A percentile compares a stretch with the other conserved stretches of the same genome.
Conservation (phyloP, 2,888 invertebrate species). For the Galerucella nymphaeae region DNA sequence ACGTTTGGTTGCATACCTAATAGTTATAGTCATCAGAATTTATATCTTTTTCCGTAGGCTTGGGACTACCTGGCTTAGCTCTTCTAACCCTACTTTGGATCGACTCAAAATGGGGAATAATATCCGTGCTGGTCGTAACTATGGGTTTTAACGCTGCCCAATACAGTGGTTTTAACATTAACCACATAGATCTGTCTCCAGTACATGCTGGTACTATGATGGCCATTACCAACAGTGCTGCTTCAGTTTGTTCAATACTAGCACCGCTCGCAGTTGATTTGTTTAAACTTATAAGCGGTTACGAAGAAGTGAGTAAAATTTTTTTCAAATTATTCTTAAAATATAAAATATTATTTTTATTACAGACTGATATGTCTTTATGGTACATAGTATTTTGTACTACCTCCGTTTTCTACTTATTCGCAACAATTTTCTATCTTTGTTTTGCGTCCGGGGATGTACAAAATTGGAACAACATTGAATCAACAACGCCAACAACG, state of each 20-base stretch:
- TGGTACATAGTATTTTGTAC: conserved; percentile 83
- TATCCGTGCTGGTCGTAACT: conserved; percentile 73
- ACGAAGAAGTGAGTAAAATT: conserved; percentile 37
- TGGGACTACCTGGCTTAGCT: conserved; percentile 72
- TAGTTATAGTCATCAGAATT: no score
- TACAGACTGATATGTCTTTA: conserved; percentile 71
- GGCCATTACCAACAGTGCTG: conserved; percentile 83
- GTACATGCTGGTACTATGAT: conserved; percentile 84
- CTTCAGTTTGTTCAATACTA: conserved; percentile 79
- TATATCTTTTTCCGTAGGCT: conserved; percentile 46
- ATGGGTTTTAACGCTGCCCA: conserved; percentile 79
- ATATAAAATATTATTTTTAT: no score
- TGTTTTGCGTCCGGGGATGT: conserved; percentile 74
- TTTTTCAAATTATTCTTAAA: no score
- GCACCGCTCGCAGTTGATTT: conserved; percentile 78
- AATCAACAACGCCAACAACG: background rate
- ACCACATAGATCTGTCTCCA: conserved; percentile 85
- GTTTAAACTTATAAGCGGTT: conserved; percentile 59
- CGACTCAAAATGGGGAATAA: conserved; percentile 69
- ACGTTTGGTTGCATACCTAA: no score
- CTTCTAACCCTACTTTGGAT: conserved; percentile 72
- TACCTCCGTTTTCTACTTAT: conserved; percentile 75
- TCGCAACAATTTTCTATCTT: conserved; percentile 76
- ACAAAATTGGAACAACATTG: conserved; percentile 73
- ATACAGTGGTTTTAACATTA: conserved; percentile 74